These are phyloP conservation scores for Ophion ellenae DNA, from an alignment of 2,888 invertebrate species.

Conservation along the genomic window DNA sequence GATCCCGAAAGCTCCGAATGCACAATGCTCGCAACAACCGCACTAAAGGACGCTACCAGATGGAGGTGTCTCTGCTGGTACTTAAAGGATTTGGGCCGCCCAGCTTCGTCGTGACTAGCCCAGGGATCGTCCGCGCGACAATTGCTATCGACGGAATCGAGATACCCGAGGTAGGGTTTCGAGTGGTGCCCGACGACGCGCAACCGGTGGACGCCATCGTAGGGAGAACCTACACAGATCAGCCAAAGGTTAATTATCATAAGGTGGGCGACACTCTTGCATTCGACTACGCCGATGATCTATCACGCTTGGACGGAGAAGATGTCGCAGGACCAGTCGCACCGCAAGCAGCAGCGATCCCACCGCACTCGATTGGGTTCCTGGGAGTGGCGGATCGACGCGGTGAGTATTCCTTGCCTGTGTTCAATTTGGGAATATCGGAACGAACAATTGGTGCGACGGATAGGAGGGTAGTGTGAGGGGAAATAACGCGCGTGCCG, in stretches of 20 bases:
- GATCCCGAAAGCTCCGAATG: slow-evolving; percentile 36
- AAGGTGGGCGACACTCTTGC: neutral
- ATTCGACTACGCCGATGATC: neutral
- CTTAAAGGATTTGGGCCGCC: no score
- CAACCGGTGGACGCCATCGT: slow-evolving; percentile 19
- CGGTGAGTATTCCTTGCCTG: neutral
- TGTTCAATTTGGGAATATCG: neutral
- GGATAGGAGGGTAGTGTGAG: neutral
- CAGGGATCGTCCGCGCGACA: no score
- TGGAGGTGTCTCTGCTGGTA: neutral
- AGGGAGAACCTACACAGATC: slow-evolving; percentile 30
- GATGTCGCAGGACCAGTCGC: no score
- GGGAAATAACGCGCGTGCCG: no score
- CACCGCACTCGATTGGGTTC: neutral
- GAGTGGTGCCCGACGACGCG: slow-evolving; percentile 24
- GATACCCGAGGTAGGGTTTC: no score
- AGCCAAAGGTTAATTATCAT: neutral
- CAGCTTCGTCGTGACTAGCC: no score
- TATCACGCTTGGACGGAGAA: no score
- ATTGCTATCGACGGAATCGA: no score
- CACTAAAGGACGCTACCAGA: neutral
- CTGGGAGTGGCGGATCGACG: neutral
- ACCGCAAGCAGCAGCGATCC: no score
- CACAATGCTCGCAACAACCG: slow-evolving; percentile 18
- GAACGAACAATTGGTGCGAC: neutral